Conservation (phyloP, 2,888 invertebrate genomes). For the Scaptomyza reducta region DNA sequence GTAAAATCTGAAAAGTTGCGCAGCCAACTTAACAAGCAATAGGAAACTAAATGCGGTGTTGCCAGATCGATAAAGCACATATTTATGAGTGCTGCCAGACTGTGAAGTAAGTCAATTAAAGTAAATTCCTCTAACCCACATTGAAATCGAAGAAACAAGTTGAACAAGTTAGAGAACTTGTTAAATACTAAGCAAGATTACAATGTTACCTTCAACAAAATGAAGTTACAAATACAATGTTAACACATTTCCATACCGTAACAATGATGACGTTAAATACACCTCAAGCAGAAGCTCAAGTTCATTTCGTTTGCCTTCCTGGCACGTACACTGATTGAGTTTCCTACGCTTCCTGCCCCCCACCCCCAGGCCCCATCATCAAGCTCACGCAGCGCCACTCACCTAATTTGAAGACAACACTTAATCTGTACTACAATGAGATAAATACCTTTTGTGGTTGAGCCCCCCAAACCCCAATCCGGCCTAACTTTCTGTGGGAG, state of each 20-base stretch:
- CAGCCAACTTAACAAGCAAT: background rate
- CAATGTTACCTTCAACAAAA: too few species aligned
- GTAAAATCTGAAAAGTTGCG: background rate
- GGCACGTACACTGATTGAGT: slow-evolving; percentile 53
- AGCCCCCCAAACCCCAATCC: slow-evolving; percentile 37
- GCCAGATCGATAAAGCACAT: background rate
- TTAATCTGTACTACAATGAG: slow-evolving; percentile 64
- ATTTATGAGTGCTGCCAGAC: background rate
- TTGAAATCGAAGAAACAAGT: too few species aligned
- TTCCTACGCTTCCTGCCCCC: background rate
- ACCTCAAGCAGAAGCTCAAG: slow-evolving; percentile 21
- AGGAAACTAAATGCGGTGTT: background rate
- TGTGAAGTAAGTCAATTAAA: background rate
- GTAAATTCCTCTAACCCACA: background rate
- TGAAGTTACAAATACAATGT: too few species aligned
- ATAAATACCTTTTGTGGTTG: slow-evolving; percentile 77
- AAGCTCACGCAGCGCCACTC: slow-evolving; percentile 59
- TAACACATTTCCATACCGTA: background rate
- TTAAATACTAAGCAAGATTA: too few species aligned
- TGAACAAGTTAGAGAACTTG: too few species aligned
- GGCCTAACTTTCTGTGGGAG: slow-evolving; percentile 8
- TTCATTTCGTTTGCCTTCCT: slow-evolving; percentile 1
- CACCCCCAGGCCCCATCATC: slow-evolving; percentile 1
- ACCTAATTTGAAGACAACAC: slow-evolving; percentile 66
- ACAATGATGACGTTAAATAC: slow-evolving; percentile 8